phyloP scores from a whole-genome alignment of 1,140 invertebrate genomes.

The Hypsibius dujardini region DNA sequence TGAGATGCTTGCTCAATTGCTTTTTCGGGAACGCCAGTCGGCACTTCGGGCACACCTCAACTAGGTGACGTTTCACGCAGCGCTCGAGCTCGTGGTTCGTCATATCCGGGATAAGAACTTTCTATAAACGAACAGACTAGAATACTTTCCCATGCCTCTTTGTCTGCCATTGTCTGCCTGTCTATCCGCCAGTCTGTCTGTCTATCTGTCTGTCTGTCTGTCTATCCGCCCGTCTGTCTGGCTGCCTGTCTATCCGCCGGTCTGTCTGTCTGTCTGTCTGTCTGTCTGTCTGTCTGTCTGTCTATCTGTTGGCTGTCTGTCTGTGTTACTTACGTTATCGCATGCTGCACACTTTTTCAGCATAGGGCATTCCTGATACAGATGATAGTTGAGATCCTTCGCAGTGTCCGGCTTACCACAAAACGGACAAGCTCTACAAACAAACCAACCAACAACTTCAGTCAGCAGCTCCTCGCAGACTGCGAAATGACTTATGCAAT shows the following conservation, averaged over 20 bases:
- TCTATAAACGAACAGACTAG: not conserved
- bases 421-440: not conserved
- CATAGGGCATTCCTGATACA: slow-evolving; percentile 11
- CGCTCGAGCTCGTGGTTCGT: not conserved
- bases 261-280: too few relatives aligned
- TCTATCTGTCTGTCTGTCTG: too few relatives aligned
- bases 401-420: slow-evolving; percentile 8
- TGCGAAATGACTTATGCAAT: not conserved
- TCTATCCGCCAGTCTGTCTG: too few relatives aligned
- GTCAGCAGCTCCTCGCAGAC: not conserved
- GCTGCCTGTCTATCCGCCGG: too few relatives aligned
- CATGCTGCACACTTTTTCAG: not conserved
- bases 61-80: not conserved
- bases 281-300: too few relatives aligned
- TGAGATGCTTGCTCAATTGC: not conserved
- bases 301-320: too few relatives aligned
- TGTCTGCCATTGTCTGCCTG: too few relatives aligned
- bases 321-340: slow-evolving; percentile 2
- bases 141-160: too few relatives aligned
- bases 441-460: not conserved
- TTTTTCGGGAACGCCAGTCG: not conserved
- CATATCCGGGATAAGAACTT: not conserved
- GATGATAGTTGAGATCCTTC: not conserved
- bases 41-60: not conserved
- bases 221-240: too few relatives aligned